phyloP scores from a whole-genome alignment of 1,140 invertebrate species.

The Thaumetopoea pityocampa region DNA sequence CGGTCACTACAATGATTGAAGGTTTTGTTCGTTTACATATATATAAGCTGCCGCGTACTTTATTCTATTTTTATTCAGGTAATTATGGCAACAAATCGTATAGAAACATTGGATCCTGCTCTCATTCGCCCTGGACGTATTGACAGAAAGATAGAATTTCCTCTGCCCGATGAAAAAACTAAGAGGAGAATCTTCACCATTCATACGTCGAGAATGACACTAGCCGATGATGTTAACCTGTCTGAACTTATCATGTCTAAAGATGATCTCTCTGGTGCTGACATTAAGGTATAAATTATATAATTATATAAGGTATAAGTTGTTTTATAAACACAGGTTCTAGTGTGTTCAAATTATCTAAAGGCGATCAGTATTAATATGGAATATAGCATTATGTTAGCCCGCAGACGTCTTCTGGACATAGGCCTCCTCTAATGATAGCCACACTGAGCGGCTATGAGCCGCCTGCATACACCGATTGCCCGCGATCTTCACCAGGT shows the following conservation, averaged over 20 bases:
- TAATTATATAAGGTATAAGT: no score
- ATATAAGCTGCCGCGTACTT: not conserved
- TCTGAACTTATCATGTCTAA: conserved; percentile 99
- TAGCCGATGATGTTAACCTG: conserved; percentile 97
- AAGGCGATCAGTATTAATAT: no score
- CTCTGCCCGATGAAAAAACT: conserved; percentile 99
- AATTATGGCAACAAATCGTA: conserved; percentile 99
- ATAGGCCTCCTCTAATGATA: no score
- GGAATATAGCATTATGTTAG: no score
- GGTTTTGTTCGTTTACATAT: no score
- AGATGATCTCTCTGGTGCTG: conserved; percentile 98
- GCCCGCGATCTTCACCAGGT: no score
- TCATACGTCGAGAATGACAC: conserved; percentile 98
- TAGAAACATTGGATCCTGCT: conserved; percentile 99
- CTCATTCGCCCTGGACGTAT: conserved; percentile 99
- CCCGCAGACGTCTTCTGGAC: no score
- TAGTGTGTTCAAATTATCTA: no score
- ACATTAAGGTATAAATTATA: conserved; percentile 84
- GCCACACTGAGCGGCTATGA: no score
- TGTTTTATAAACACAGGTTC: no score
- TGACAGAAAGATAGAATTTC: conserved; percentile 99
- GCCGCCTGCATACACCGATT: no score
- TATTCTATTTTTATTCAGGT: conserved; percentile 84
- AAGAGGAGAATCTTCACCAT: conserved; percentile 98
- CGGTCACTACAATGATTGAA: no score